phyloP scores from a whole-genome alignment of 2,113 vertebrate species.

The Bungarus multicinctus region DNA sequence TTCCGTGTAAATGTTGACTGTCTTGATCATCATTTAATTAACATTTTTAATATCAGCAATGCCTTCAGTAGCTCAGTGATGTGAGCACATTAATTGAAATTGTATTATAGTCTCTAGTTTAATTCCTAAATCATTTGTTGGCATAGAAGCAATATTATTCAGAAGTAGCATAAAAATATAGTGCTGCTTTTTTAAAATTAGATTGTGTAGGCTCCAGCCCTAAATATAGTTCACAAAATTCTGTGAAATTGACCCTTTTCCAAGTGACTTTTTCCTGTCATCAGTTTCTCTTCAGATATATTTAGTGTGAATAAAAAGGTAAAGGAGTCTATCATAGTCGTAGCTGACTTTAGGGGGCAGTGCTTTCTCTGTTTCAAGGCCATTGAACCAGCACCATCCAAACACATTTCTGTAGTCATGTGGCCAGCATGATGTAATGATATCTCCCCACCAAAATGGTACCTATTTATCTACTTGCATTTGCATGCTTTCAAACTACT shows the following conservation, averaged over 20 bases:
- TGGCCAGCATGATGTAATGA: background rate
- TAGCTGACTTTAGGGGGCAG: background rate
- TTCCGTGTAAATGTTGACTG: slow-evolving; percentile 22
- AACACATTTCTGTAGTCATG: background rate
- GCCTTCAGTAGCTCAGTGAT: slow-evolving; percentile 3
- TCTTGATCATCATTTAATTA: slow-evolving; percentile 41
- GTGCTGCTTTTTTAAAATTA: background rate
- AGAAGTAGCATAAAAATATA: slow-evolving; percentile 1
- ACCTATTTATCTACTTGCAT: background rate
- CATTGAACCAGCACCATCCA: background rate
- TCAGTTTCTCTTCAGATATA: background rate
- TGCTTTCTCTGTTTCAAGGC: background rate
- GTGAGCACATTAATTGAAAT: slow-evolving; percentile 24
- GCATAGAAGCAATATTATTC: background rate
- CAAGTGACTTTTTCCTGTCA: background rate
- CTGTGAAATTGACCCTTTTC: slow-evolving; percentile 14
- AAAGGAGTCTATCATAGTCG: background rate
- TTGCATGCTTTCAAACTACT: background rate
- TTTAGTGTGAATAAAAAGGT: slow-evolving; percentile 25
- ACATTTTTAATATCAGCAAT: slow-evolving; percentile 35
- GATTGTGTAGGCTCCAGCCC: slow-evolving; percentile 5
- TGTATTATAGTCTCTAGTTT: slow-evolving; percentile 34
- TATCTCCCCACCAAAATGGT: background rate
- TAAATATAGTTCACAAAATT: slow-evolving; percentile 18
- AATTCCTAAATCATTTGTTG: slow-evolving; percentile 5